These are phyloP conservation scores for Centropus unirufus DNA, from an alignment of 2,113 vertebrate genomes.

Conservation along the genomic window DNA sequence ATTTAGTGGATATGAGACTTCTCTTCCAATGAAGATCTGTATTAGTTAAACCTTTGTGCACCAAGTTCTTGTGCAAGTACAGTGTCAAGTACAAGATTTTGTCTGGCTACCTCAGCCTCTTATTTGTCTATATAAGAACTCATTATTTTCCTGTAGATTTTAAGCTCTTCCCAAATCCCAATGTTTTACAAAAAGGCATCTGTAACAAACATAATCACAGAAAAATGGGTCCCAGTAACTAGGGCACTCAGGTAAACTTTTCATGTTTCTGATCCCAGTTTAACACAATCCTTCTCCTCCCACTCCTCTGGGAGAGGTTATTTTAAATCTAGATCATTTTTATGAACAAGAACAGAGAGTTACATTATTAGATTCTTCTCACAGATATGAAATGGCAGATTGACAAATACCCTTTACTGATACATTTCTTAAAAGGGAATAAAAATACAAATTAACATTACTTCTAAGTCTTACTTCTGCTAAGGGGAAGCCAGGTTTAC, in stretches of 20 bases:
- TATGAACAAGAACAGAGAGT: background rate
- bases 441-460: background rate
- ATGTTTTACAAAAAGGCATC: background rate
- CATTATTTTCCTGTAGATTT: background rate
- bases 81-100: background rate
- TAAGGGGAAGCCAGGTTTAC: background rate
- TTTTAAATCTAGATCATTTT: conserved; percentile 54
- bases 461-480: conserved; percentile 10
- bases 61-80: background rate
- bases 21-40: background rate
- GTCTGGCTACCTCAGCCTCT: background rate
- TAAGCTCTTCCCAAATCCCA: background rate
- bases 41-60: background rate
- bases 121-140: background rate
- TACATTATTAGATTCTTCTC: conserved; percentile 13
- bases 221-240: background rate
- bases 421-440: background rate
- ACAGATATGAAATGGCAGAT: background rate
- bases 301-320: conserved; percentile 11
- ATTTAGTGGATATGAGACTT: background rate
- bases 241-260: background rate
- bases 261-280: conserved; percentile 6
- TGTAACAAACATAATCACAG: background rate
- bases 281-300: background rate
- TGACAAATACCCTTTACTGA: background rate